These are phyloP conservation scores for Galleria mellonella DNA, from an alignment of 1,140 invertebrate species.

Conservation along the genomic window DNA sequence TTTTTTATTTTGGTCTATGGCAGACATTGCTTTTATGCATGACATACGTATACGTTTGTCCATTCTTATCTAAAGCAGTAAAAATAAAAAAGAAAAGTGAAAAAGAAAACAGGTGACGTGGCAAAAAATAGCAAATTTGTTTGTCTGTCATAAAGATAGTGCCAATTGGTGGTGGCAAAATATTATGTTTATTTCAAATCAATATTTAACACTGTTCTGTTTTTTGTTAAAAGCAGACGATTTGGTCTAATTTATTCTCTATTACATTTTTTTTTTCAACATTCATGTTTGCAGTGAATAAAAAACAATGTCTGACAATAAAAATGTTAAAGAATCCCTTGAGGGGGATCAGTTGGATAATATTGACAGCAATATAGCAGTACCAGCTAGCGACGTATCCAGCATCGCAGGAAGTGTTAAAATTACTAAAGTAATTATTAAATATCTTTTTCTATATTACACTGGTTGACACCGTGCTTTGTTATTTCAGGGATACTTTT, in stretches of 20 bases:
- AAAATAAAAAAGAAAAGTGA: no score
- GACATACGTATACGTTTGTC: no score
- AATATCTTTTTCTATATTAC: no score
- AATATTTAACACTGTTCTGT: no score
- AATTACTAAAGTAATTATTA: conserved; percentile 42
- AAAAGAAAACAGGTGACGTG: conserved; percentile 34
- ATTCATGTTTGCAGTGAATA: conserved; percentile 49
- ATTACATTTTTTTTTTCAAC: conserved; percentile 13
- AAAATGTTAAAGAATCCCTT: conserved; percentile 49
- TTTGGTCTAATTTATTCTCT: no score
- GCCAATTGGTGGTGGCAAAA: conserved; percentile 46
- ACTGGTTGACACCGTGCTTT: no score
- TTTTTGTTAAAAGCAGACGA: no score
- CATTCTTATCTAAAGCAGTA: no score
- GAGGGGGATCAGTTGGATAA: conserved; percentile 40
- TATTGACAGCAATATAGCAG: conserved; percentile 50
- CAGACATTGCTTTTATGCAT: no score
- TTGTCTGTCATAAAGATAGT: conserved; percentile 21
- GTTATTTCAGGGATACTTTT: no score
- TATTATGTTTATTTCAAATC: conserved; percentile 18
- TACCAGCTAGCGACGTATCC: conserved; percentile 38
- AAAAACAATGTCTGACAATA: conserved; percentile 56
- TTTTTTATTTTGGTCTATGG: no score
- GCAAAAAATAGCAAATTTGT: conserved; percentile 30
- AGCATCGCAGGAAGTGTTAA: conserved; percentile 48